Conservation (phyloP, 1,140 invertebrate genomes). For the Bathynomus jamesi region DNA sequence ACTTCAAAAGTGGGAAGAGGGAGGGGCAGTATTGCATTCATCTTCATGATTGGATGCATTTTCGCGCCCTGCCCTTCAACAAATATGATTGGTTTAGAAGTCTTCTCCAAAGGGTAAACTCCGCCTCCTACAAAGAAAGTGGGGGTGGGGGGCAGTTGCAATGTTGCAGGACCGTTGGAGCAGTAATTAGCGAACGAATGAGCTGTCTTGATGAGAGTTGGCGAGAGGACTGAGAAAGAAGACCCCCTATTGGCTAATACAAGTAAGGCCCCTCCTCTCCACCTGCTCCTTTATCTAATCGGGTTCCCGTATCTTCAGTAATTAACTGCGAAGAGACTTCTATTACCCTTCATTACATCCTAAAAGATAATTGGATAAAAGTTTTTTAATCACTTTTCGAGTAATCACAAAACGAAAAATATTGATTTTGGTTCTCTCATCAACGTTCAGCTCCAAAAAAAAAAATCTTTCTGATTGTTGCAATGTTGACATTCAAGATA, state of each 20-base stretch:
- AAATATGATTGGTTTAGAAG: not conserved
- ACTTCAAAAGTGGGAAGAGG: not conserved
- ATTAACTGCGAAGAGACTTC: not conserved
- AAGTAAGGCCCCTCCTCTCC: not conserved
- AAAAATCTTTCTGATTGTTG: no score
- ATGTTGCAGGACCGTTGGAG: not conserved
- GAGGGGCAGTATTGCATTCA: not conserved
- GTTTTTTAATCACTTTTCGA: no score
- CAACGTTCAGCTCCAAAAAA: no score
- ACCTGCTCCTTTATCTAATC: not conserved
- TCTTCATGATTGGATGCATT: not conserved
- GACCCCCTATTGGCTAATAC: not conserved
- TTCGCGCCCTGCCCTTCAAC: not conserved
- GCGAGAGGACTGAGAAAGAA: not conserved
- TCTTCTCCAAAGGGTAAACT: not conserved
- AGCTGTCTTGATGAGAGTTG: not conserved
- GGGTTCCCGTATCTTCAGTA: not conserved
- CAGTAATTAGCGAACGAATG: not conserved
- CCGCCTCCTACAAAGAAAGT: not conserved
- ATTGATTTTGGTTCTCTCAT: no score
- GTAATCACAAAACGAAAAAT: no score
- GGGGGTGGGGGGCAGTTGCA: not conserved
- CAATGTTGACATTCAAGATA: not conserved
- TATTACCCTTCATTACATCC: not conserved
- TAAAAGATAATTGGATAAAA: no score